Percentiles rank a stretch among this genome's conserved stretches.
These are phyloP conservation scores for Protonibea diacanthus DNA, from an alignment of 2,797 vertebrate species.

Conservation along the genomic window DNA sequence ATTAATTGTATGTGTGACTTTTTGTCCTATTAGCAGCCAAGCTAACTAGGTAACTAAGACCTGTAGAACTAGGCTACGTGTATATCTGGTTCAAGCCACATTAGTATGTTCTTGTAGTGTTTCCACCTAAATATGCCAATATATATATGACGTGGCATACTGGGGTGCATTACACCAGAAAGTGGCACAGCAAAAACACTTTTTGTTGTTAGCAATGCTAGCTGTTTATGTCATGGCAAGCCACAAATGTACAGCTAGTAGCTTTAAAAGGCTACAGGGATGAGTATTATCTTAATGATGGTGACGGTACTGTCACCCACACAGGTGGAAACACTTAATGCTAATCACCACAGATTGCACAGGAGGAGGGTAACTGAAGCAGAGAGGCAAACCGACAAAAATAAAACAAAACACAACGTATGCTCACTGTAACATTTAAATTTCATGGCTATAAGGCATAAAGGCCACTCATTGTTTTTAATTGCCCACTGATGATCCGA, in stretches of 20 bases:
- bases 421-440: slow-evolving; percentile 11
- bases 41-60: not conserved
- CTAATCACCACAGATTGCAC: slow-evolving; percentile 12
- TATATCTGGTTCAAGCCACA: not conserved
- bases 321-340: slow-evolving; percentile 27
- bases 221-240: not conserved
- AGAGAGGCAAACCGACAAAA: slow-evolving; percentile 3
- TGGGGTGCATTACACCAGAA: too few species aligned
- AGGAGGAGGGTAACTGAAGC: not conserved
- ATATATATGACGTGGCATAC: not conserved
- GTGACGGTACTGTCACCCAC: slow-evolving; percentile 3
- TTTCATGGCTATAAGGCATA: slow-evolving; percentile 12
- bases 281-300: not conserved
- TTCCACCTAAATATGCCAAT: not conserved
- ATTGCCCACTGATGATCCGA: slow-evolving; percentile 11
- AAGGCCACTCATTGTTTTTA: slow-evolving; percentile 7
- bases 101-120: not conserved
- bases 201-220: not conserved
- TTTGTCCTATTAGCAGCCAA: not conserved
- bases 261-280: not conserved
- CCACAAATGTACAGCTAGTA: not conserved
- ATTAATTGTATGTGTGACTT: too few species aligned
- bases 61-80: too few species aligned
- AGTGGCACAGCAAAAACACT: not conserved
- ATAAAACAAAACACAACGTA: slow-evolving; percentile 1